Evolutionary conservation across 2,113 vertebrate species (phyloP), one percentile per base, ranked within the genome.

Genomic region (Mugil cephalus): DNA sequence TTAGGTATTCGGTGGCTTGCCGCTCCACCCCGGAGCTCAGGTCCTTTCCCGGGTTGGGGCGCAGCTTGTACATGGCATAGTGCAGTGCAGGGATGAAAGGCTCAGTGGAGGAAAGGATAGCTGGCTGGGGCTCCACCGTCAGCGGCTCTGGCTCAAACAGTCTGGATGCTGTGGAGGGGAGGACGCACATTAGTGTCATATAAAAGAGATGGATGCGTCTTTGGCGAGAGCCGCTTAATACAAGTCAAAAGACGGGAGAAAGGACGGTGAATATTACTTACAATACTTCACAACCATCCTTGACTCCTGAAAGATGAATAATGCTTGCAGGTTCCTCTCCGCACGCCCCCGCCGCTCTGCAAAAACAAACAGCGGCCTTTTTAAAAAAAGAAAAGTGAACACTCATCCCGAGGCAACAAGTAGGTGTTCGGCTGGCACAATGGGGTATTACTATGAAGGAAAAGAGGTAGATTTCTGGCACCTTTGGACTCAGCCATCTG

Each of bases 291-390:
- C 71, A 72, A 95, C 56, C 81, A 55, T 65, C 92, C 96, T 96
- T 35, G 95, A 64, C 81, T 97, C 95, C 88, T 95, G 96, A 92
- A 98, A 98, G 36, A 99, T 86, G 93, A 98, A 99, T 59, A 99
- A 88, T 13, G 96, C 97, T 76, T 96, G 95, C 10, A 98, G 93
- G 73, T 92, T 88, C 69, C 89, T 94, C 68, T 95, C 90, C 34
- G 83, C 79, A 47, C 90, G 93, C 77, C 86, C 93, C 71, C 95
- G 93, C 38, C 94, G 91, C 73, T 97, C 98, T 99, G 67, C 2
- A 88, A 92, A 30, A 19, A 79, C 72, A 89, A 83, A 87, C 65
- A 51, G 58, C 46, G 62, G 43, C 34, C 17, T 64, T 71, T 71
- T 69, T 58, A n/a, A n/a, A n/a, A n/a, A n/a, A n/a, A n/a, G n/a